Conservation (phyloP, 2,797 vertebrate species). For the Pitangus sulphuratus region DNA sequence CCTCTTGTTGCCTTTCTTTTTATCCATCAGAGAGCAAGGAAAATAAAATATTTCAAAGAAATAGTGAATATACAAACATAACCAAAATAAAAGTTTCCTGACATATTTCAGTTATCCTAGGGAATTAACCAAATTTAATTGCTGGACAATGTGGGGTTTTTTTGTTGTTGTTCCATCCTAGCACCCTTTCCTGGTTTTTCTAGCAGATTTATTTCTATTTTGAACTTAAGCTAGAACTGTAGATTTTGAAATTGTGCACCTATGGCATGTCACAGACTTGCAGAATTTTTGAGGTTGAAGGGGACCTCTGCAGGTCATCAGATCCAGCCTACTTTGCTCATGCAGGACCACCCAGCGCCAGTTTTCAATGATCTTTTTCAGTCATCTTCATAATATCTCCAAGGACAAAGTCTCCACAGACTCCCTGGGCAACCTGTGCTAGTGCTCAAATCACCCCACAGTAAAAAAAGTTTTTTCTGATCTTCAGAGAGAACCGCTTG, state of each 20-base stretch:
- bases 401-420: neutral
- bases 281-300: neutral
- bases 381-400: neutral
- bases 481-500: neutral
- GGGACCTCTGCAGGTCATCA: neutral
- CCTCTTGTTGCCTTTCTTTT: neutral
- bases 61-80: neutral
- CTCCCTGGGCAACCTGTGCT: neutral
- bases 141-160: neutral
- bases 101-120: neutral
- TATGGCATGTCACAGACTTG: neutral
- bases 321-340: neutral
- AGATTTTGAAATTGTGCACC: neutral
- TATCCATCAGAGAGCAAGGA: neutral
- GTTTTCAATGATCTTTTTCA: neutral
- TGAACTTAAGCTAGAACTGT: neutral
- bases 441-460: rapidly evolving
- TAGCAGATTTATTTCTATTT: neutral
- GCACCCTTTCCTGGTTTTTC: neutral
- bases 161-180: neutral
- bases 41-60: neutral
- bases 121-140: neutral
- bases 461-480: neutral
- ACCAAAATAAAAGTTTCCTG: neutral
- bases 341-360: neutral